A percentile compares a stretch with the other conserved stretches of the same genome.
Conservation (phyloP, 2,888 invertebrate genomes). For the Dryobota labecula region DNA sequence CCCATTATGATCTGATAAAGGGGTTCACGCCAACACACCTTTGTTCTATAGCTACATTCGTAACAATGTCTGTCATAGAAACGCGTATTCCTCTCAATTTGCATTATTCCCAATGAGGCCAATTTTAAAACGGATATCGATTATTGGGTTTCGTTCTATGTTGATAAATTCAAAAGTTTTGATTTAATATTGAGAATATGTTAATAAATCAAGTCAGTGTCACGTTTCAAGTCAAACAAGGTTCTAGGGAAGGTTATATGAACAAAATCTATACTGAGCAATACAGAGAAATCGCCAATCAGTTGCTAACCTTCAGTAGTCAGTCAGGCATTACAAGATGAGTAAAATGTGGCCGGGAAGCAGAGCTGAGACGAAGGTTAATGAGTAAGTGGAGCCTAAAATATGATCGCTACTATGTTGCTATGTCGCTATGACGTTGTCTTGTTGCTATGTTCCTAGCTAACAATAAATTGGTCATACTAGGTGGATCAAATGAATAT, state of each 20-base stretch:
- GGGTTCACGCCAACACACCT: slow-evolving; percentile 76
- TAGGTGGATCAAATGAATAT: slow-evolving; percentile 26
- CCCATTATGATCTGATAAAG: slow-evolving; percentile 85
- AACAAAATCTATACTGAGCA: slow-evolving; percentile 59
- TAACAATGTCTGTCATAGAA: slow-evolving; percentile 67
- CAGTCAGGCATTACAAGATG: slow-evolving; percentile 63
- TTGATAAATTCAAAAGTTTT: slow-evolving; percentile 18
- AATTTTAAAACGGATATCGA: slow-evolving; percentile 30
- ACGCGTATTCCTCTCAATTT: slow-evolving; percentile 57
- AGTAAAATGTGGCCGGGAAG: slow-evolving; percentile 57
- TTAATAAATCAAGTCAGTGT: slow-evolving; percentile 62
- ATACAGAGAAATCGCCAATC: slow-evolving; percentile 60
- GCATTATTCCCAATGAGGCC: slow-evolving; percentile 43
- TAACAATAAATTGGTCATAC: slow-evolving; percentile 32
- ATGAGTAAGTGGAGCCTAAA: slow-evolving; percentile 39
- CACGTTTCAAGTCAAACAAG: slow-evolving; percentile 65
- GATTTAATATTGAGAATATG: slow-evolving; percentile 54
- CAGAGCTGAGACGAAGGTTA: slow-evolving; percentile 50
- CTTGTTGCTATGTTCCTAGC: slow-evolving; percentile 31
- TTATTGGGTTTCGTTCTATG: not conserved
- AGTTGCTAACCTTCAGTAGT: slow-evolving; percentile 62
- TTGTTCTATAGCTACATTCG: slow-evolving; percentile 71
- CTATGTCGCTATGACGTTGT: slow-evolving; percentile 11
- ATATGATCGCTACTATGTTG: slow-evolving; percentile 16
- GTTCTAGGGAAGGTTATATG: slow-evolving; percentile 66